Conservation (phyloP, 2,797 vertebrate genomes). For the Oreonectes daqikongensis region DNA sequence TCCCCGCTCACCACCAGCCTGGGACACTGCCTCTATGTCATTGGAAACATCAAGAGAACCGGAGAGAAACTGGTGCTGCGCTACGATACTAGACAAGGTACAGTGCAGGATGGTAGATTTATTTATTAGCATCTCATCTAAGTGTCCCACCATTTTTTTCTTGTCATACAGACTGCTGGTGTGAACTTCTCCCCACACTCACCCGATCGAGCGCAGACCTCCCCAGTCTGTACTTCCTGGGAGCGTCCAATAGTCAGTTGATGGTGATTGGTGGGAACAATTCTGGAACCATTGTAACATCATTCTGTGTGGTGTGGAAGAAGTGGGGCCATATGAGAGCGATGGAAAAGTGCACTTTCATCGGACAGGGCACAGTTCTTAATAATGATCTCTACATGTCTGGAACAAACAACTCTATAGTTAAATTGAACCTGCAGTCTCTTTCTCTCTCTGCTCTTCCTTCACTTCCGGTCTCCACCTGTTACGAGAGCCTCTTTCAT, state of each 20-base stretch:
- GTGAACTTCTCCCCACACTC: constrained; percentile 78
- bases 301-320: constrained; percentile 70
- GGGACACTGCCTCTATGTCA: constrained; percentile 71
- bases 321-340: constrained; percentile 71
- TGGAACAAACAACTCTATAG: constrained; percentile 66
- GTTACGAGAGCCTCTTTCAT: constrained; percentile 77
- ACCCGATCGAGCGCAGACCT: constrained; percentile 73
- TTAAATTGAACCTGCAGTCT: constrained; percentile 68
- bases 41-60: constrained; percentile 77
- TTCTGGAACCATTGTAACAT: constrained; percentile 71
- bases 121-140: not conserved
- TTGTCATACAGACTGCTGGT: constrained; percentile 74
- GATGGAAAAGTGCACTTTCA: constrained; percentile 70
- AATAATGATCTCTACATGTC: constrained; percentile 70
- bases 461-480: constrained; percentile 69
- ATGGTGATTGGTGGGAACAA: constrained; percentile 79
- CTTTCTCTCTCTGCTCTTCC: constrained; percentile 68
- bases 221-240: constrained; percentile 78
- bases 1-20: constrained; percentile 74
- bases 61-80: constrained; percentile 80
- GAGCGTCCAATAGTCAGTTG: constrained; percentile 71
- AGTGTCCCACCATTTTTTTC: not conserved
- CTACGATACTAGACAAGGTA: constrained; percentile 70
- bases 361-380: constrained; percentile 73
- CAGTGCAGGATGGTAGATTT: not conserved